Base-by-base conservation (phyloP, 2,888 invertebrate genomes). In the Xestobium rufovillosum region DNA sequence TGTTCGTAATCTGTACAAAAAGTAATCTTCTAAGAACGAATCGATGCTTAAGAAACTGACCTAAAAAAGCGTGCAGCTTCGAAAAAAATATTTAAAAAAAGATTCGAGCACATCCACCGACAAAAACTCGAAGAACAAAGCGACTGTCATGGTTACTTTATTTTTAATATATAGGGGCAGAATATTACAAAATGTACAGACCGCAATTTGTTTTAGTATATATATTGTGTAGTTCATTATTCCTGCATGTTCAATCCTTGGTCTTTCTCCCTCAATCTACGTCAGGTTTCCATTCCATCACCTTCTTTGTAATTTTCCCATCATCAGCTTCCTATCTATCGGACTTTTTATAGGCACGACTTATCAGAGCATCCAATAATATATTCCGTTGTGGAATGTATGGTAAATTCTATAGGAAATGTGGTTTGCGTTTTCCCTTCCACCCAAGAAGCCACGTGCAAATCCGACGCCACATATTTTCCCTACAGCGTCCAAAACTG, bases 401-500 rank as follows among this genome's bases (percentile, higher is more conserved):
- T 71, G 17, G 46, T 80, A 1, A 50, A 46, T 0, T 59, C 50
- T 41, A 61, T 61, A 14, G 86, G 85, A 35, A 65, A 54, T 3
- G 73, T 83, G 30, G 71, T 63, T 31, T 84, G 75, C 56, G 73
- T 78, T 2, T 72, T 77, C 1, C 72, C 76, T 4, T 49, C 72
- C 4, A 67, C 70, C 3, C 72, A 75, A 49, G 66, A 71, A 3
- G 73, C 73, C 1, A 66, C 73, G 13, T 83, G 83, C 50, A 63
- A 68, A 31, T 69, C 78, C 2, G 65, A 76, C 38, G 64, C 76
- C 26, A 64, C 64, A 3, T 67, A 68, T 32, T 83, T 79, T 76
- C 83, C 83, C 0, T 80, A 73, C 49, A 82, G 83, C 52, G 55
- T 54, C 9, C 81, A 82, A 57, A 74, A 72, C 39, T 83, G 83